A percentile compares a stretch with the other conserved stretches of the same genome.
These are phyloP conservation scores for Eretmocerus hayati DNA, from an alignment of 2,888 invertebrate species.

Conservation along the genomic window DNA sequence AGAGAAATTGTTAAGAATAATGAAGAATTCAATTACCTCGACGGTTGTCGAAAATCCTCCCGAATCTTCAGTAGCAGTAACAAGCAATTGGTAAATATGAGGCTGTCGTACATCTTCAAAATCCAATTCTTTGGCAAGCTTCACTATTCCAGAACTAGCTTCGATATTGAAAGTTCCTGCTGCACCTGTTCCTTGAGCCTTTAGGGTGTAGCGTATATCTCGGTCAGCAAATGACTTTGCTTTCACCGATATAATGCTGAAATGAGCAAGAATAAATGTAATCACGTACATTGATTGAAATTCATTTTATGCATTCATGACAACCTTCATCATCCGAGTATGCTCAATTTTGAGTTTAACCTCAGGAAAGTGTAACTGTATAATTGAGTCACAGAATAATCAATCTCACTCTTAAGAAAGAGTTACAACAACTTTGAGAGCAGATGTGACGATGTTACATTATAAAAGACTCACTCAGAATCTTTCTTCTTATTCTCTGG, in stretches of 20 bases:
- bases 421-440: too few species aligned
- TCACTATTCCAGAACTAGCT: conserved; percentile 89
- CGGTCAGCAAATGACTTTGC: conserved; percentile 96
- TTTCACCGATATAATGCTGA: conserved; percentile 91
- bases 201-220: conserved; percentile 90
- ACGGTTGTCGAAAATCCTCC: conserved; percentile 93
- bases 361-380: too few species aligned
- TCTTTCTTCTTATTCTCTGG: conserved; percentile 96
- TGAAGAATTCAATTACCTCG: conserved; percentile 71
- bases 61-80: conserved; percentile 95
- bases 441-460: too few species aligned
- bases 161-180: conserved; percentile 94
- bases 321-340: too few species aligned
- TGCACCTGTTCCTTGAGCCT: conserved; percentile 85
- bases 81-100: conserved; percentile 85
- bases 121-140: conserved; percentile 90
- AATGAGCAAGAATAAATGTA: conserved; percentile 11
- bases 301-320: too few species aligned
- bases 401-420: too few species aligned
- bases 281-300: neutral
- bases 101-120: conserved; percentile 94
- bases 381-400: too few species aligned
- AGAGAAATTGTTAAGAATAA: too few species aligned
- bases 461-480: conserved; percentile 87
- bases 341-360: too few species aligned